Base-by-base conservation (phyloP, 2,113 vertebrate genomes). In the Corythornis madagascariensis region DNA sequence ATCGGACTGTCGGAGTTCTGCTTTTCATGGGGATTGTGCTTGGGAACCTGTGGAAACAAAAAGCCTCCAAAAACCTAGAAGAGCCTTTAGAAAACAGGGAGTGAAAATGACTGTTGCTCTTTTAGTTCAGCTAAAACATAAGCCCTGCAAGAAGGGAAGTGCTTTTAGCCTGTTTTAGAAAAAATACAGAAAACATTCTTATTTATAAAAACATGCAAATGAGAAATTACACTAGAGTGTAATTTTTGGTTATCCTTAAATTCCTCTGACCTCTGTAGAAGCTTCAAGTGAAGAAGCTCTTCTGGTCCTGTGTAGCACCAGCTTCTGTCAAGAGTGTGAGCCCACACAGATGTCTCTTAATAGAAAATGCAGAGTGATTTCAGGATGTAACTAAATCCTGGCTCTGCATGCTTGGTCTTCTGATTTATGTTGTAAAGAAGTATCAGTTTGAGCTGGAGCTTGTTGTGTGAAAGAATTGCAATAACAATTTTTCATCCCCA, bases 1-100 rank as follows among this genome's bases (percentile, higher is more conserved):
- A 99, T 96, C 98, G 98, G 93, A 98, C 98, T 77, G 53, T 99
- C 28, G 99, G 99, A 84, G 93, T 99, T 59, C 91, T 99, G 35
- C 69, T 99, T 61, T 98, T 99, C 86, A 60, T 97, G 73, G 99
- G 99, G 38, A 99, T 99, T 88, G 91, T 99, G 47, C 84, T 97
- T 31, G 99, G 99, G 35, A 99, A 99, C 90, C 95, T 99, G 35
- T 98, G 98, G 97, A 99, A 99, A 96, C 74, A 35, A 72, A 97
- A 97, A 93, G 91, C 91, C 65, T 76, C 93, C 4, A 64, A 95
- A 76, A 83, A 89, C 50, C 35, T 11, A 33, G 93, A 93, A 53
- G 70, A 96, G 50, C 38, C 31, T 53, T 79, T 59, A 87, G 91
- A 81, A 43, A 82, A 10, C 53, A 84, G 57, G 69, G 79, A 89